Evolutionary conservation across 2,113 vertebrate species (phyloP).

Genomic region (Scomber colias): DNA sequence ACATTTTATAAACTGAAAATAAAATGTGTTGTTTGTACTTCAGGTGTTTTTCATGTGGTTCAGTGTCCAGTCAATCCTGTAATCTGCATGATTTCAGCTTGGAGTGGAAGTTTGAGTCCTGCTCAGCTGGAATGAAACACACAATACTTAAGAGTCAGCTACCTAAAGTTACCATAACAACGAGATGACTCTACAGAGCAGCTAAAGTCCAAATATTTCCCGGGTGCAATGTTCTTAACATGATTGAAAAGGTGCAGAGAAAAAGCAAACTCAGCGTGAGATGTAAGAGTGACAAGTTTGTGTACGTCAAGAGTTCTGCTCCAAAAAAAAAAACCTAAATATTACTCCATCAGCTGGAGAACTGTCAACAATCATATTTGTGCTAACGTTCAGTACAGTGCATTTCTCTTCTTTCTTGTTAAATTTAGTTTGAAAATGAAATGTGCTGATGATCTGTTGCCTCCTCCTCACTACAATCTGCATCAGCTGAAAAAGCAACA

Average conservation of each 20-base stretch:
- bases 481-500: neutral
- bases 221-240: neutral
- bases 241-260: neutral
- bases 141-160: conserved; percentile 1
- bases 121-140: conserved; percentile 19
- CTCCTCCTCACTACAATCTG: too few species aligned
- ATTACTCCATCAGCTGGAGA: neutral
- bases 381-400: conserved; percentile 1
- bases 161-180: neutral
- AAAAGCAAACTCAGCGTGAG: neutral
- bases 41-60: neutral
- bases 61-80: neutral
- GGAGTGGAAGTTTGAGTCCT: neutral
- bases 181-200: neutral
- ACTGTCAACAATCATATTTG: neutral
- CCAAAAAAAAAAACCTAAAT: neutral
- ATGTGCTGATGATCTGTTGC: neutral
- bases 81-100: neutral
- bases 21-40: neutral
- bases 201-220: neutral
- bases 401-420: too few species aligned
- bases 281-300: neutral
- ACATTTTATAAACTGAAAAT: neutral
- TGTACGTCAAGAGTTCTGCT: neutral
- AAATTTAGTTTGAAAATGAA: neutral